Percentiles rank a stretch among this genome's conserved stretches.
phyloP scores from a whole-genome alignment of 2,797 vertebrate genomes.

The Gastrophryne carolinensis region DNA sequence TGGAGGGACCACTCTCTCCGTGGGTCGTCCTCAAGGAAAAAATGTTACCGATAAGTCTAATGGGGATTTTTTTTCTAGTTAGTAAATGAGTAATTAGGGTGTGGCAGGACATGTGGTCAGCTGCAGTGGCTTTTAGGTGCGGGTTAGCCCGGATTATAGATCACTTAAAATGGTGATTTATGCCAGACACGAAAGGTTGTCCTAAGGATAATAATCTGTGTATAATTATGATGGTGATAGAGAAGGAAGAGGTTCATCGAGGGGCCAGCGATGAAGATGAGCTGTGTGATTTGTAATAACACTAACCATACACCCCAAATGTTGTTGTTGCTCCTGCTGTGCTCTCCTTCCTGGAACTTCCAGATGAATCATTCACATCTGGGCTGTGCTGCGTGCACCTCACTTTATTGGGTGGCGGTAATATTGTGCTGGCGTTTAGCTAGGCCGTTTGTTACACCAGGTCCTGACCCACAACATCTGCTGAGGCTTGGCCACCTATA shows the following conservation, averaged over 20 bases:
- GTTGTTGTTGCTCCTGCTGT: not conserved
- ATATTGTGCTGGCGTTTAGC: not conserved
- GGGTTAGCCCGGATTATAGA: too few relatives aligned
- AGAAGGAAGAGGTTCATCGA: not conserved
- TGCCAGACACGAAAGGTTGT: too few relatives aligned
- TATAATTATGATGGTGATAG: not conserved
- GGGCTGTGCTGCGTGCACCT: not conserved
- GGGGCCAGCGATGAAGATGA: not conserved
- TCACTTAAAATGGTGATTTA: too few relatives aligned
- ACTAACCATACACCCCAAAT: not conserved
- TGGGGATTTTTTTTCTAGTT: too few relatives aligned
- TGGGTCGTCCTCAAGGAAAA: too few relatives aligned
- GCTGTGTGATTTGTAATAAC: not conserved
- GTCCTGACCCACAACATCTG: slow-evolving; percentile 20
- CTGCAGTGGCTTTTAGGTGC: too few relatives aligned
- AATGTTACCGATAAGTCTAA: too few relatives aligned
- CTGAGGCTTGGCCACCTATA: slow-evolving; percentile 17
- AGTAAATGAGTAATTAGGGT: too few relatives aligned
- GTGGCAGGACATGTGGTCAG: too few relatives aligned
- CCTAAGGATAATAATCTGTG: too few relatives aligned
- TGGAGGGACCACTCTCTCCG: too few relatives aligned
- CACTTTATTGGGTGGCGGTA: not conserved
- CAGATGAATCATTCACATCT: not conserved
- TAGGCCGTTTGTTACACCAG: not conserved
- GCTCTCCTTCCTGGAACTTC: not conserved